A percentile compares a stretch with the other conserved stretches of the same genome.
Conservation (phyloP, 2,113 vertebrate species). For the Megalops atlanticus region DNA sequence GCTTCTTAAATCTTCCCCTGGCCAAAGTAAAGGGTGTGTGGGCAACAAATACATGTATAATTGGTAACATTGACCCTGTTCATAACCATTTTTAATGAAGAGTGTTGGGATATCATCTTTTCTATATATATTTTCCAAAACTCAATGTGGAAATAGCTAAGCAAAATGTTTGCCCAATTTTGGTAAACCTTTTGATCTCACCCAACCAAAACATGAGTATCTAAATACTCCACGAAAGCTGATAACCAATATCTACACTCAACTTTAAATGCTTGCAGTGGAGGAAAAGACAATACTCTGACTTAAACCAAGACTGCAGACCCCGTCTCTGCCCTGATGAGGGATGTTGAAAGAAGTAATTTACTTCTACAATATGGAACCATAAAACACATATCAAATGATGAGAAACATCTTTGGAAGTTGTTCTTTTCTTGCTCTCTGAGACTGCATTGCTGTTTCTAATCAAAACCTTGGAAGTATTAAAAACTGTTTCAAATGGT, state of each 20-base stretch:
- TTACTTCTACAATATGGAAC: neutral
- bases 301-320: neutral
- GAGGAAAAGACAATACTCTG: neutral
- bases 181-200: neutral
- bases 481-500: no score
- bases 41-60: no score
- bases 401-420: neutral
- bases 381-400: neutral
- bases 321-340: neutral
- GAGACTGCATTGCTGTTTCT: no score
- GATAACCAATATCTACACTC: neutral
- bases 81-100: no score
- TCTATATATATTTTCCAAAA: neutral
- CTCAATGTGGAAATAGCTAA: neutral
- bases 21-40: no score
- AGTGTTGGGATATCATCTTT: no score
- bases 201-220: no score
- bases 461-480: no score
- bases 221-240: no score
- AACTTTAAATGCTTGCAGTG: neutral
- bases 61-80: no score
- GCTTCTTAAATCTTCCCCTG: no score
- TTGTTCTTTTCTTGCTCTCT: no score
- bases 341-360: neutral
- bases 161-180: neutral